Conservation (phyloP, 2,797 vertebrate species). For the Dipus sagitta region DNA sequence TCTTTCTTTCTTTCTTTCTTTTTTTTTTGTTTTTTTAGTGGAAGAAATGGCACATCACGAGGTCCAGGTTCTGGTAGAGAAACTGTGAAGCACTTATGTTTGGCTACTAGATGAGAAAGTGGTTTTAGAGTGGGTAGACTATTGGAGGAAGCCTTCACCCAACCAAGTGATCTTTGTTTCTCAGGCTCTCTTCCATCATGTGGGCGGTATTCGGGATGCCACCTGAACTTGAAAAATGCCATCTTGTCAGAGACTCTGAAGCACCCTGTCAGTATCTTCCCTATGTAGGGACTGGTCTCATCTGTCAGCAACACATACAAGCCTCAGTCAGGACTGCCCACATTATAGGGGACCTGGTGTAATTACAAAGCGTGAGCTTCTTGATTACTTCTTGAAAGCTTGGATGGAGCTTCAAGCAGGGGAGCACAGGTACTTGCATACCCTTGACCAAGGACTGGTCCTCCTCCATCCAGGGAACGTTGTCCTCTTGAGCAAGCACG, state of each 20-base stretch:
- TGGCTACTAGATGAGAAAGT: not conserved
- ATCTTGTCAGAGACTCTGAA: not conserved
- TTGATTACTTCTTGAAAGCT: not conserved
- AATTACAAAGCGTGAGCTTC: not conserved
- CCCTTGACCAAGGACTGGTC: too few relatives aligned
- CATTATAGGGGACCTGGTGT: not conserved
- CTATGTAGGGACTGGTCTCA: not conserved
- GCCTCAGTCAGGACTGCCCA: not conserved
- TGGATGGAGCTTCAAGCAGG: too few relatives aligned
- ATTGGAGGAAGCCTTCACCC: not conserved
- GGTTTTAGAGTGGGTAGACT: not conserved
- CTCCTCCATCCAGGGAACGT: too few relatives aligned
- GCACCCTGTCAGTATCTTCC: not conserved
- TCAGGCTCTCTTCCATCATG: not conserved
- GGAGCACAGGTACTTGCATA: too few relatives aligned
- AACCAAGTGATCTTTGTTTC: not conserved
- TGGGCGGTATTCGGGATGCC: not conserved
- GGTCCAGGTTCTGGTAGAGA: not conserved
- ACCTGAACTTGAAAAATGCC: not conserved
- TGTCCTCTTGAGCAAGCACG: too few relatives aligned
- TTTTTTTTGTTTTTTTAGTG: too few relatives aligned
- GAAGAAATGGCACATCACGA: too few relatives aligned
- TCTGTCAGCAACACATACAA: not conserved
- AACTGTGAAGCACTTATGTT: not conserved
- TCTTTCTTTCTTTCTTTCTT: not conserved